Base-by-base conservation (phyloP, 2,888 invertebrate species). In the Seira musarum region DNA sequence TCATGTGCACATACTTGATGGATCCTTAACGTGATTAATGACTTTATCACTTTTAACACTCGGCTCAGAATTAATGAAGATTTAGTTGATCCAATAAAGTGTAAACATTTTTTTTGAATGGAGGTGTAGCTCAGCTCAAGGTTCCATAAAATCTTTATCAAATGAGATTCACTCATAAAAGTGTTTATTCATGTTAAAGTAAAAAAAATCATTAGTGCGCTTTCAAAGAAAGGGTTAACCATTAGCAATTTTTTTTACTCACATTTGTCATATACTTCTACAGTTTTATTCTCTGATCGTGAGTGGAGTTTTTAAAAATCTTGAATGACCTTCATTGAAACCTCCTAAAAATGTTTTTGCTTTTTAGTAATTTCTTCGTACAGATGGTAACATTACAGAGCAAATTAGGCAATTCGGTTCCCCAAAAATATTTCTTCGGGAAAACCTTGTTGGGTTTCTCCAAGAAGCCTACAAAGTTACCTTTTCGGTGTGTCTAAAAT, bases 11-110 rank as follows among this genome's bases (percentile, higher is more conserved):
- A 77, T 49, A 77, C 70, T 77, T 71, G 70, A 77, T 77, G 66
- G 77, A 77, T 70, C 30, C 77, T 77, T 77, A 70, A 72, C 69
- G 67, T 85, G 85, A 85, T 85, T 85, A 85, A 85, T 85, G 85
- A 82, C 83, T 84, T 84, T 85, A 85, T 85, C 85, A 82, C 82
- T 82, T 72, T 82, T 80, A 80, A 82, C 85, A 84, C 84, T 83
- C 83, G 75, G 77, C 78, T 63, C 57, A 63, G 77, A 77, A 76
- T 76, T 68, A 76, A 69, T 68, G 53, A 69, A 69, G 76, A 76
- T n/a, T 76, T 69, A 46, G 25, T 64, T 68, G 69, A 76, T 76
- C 68, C 76, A 76, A 76, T 76, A 76, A 76, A 69, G 69, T 30
- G 22, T 19, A 63, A 46, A 61, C 61, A 60, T 30, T 22, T 19